These are phyloP conservation scores for Chlorodrepanis virens DNA, from an alignment of 2,113 vertebrate species.

Conservation along the genomic window DNA sequence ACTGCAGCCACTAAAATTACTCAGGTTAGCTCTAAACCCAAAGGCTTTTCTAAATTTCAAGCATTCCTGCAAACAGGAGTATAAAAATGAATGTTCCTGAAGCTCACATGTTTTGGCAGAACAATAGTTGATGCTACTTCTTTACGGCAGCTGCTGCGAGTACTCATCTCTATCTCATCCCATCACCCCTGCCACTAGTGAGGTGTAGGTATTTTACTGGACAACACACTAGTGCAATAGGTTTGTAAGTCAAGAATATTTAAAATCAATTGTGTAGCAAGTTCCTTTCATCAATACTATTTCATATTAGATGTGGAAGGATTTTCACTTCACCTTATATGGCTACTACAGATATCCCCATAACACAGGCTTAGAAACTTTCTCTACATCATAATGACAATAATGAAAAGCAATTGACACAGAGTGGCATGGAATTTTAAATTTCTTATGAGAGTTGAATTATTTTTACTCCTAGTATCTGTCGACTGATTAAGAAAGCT, in stretches of 20 bases:
- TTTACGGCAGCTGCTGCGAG: not conserved
- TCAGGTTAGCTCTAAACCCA: not conserved
- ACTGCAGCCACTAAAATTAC: not conserved
- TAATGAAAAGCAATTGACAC: not conserved
- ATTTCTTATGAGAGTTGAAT: not conserved
- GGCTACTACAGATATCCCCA: not conserved
- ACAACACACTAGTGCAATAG: not conserved
- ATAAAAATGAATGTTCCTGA: not conserved
- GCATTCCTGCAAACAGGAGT: not conserved
- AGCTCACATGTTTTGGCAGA: not conserved
- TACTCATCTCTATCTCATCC: fast-evolving
- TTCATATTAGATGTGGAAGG: not conserved
- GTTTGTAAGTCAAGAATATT: not conserved
- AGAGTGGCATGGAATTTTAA: not conserved
- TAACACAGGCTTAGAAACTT: not conserved
- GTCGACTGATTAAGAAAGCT: not conserved
- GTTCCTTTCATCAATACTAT: not conserved
- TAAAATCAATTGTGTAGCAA: not conserved
- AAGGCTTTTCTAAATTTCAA: not conserved
- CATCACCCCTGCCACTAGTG: not conserved
- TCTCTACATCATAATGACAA: not conserved
- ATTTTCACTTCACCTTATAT: not conserved
- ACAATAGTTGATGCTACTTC: not conserved
- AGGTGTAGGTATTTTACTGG: not conserved
- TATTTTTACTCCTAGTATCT: not conserved